A percentile compares a stretch with the other conserved stretches of the same genome.
These are phyloP conservation scores for Cerastis rubricosa DNA, from an alignment of 2,888 invertebrate species.

Conservation along the genomic window DNA sequence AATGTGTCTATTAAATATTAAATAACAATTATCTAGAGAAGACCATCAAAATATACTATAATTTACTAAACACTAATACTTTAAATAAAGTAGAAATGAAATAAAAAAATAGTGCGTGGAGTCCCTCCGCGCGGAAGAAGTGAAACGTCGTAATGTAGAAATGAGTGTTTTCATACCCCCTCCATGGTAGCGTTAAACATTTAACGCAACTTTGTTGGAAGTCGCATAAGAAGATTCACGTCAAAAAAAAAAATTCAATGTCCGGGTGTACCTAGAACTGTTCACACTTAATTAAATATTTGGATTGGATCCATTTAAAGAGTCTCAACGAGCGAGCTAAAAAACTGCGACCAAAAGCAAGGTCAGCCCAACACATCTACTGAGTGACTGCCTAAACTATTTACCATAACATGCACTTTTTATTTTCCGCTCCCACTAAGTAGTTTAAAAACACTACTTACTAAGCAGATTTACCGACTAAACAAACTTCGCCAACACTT, in stretches of 20 bases:
- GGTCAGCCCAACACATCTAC: neutral
- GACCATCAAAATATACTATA: neutral
- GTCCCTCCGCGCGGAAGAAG: too few relatives aligned
- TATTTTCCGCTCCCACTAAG: neutral
- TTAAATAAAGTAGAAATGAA: neutral
- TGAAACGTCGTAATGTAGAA: too few relatives aligned
- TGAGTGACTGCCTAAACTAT: neutral
- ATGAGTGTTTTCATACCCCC: too few relatives aligned
- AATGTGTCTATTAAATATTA: neutral
- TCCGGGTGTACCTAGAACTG: neutral
- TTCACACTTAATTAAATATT: neutral
- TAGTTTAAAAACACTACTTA: constrained; percentile 4
- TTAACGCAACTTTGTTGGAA: too few relatives aligned
- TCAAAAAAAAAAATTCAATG: neutral
- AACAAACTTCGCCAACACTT: constrained; percentile 29
- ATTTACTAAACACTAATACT: neutral
- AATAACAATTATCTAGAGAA: neutral
- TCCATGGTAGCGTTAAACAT: too few relatives aligned
- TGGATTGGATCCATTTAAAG: neutral
- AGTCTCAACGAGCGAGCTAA: neutral
- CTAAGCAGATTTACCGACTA: constrained; percentile 20
- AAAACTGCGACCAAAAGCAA: neutral
- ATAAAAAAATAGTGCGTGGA: too few relatives aligned
- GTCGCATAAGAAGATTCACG: too few relatives aligned
- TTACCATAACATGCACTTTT: neutral